Percentiles rank a stretch among this genome's conserved stretches.
phyloP scores from a whole-genome alignment of 2,113 vertebrate species.

The Hydrochoerus hydrochaeris region DNA sequence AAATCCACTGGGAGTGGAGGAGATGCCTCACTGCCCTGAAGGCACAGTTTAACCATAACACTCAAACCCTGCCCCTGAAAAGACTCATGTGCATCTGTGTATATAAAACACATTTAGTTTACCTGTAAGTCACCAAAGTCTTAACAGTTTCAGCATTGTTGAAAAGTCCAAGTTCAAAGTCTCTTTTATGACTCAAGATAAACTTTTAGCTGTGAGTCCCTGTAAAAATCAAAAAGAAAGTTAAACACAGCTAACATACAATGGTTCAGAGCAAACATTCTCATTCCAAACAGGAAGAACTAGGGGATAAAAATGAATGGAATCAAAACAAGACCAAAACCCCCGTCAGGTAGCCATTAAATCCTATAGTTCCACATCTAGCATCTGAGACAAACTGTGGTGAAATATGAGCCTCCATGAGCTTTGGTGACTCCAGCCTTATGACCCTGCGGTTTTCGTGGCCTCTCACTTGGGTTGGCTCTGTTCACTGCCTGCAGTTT shows the following conservation, averaged over 20 bases:
- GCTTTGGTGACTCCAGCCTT: background rate
- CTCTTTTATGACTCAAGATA: background rate
- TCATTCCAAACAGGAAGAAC: background rate
- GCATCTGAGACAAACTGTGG: background rate
- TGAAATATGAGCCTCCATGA: background rate
- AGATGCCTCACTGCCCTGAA: no score
- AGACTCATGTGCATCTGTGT: background rate
- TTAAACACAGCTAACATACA: background rate
- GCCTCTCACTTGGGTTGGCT: background rate
- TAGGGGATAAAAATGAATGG: background rate
- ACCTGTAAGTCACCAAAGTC: background rate
- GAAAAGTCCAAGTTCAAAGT: background rate
- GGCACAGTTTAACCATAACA: background rate
- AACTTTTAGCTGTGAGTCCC: background rate
- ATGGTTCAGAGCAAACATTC: background rate
- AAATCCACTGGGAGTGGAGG: background rate
- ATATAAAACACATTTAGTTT: background rate
- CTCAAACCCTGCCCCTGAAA: background rate
- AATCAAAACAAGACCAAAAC: background rate
- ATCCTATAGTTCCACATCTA: background rate
- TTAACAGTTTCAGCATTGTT: background rate
- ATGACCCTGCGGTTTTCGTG: background rate
- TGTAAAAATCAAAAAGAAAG: background rate
- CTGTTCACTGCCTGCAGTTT: background rate
- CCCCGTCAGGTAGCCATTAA: background rate